Evolutionary conservation across 2,888 invertebrate species (phyloP).

Genomic region (Microctonus aethiopoides): DNA sequence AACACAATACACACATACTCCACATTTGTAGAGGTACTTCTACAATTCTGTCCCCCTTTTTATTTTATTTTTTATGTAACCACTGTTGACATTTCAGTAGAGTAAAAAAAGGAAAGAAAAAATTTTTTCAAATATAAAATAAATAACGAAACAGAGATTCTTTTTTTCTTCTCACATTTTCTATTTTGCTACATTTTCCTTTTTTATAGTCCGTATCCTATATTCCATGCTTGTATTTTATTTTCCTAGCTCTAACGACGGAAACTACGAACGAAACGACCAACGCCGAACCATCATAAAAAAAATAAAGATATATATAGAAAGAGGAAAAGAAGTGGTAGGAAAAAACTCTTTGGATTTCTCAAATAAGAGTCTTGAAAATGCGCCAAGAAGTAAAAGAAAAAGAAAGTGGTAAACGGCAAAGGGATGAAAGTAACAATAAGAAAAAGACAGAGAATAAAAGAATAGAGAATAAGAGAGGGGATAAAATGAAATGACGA

Average conservation of each 20-base stretch:
- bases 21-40: not conserved
- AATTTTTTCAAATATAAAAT: not conserved
- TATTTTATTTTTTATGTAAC: not conserved
- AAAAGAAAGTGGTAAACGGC: slow-evolving; percentile 32
- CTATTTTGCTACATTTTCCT: too few relatives aligned
- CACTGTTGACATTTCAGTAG: slow-evolving; percentile 20
- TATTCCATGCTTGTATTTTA: not conserved
- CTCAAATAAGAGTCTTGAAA: slow-evolving; percentile 35
- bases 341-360: slow-evolving; percentile 28
- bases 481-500: slow-evolving; percentile 44
- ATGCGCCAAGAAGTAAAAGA: slow-evolving; percentile 37
- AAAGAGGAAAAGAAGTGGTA: slow-evolving; percentile 4
- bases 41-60: not conserved
- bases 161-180: not conserved
- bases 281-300: not conserved
- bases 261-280: slow-evolving; percentile 24
- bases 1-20: not conserved
- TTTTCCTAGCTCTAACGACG: slow-evolving; percentile 23
- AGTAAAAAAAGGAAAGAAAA: not conserved
- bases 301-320: slow-evolving; percentile 5
- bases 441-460: too few relatives aligned
- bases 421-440: slow-evolving; percentile 25
- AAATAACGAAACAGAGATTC: not conserved
- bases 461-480: slow-evolving; percentile 10
- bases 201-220: too few relatives aligned